phyloP scores from a whole-genome alignment of 2,113 vertebrate genomes.

The Pangasianodon hypophthalmus region DNA sequence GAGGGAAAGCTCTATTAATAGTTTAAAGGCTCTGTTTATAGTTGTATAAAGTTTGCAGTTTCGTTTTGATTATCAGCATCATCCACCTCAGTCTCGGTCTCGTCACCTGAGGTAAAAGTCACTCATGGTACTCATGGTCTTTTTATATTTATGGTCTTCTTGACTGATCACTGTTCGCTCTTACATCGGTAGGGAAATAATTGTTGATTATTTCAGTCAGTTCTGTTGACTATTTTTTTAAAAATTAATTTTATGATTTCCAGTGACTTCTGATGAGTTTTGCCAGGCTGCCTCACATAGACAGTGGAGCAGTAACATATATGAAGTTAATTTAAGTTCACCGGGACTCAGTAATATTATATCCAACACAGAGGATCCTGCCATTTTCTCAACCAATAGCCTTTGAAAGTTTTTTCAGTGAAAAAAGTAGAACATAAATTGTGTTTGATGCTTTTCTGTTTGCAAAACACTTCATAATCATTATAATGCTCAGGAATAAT shows the following conservation, averaged over 20 bases:
- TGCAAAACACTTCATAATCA: not conserved
- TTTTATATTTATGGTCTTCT: no score
- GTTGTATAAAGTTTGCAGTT: not conserved
- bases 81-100: not conserved
- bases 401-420: not conserved
- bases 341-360: not conserved
- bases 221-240: not conserved
- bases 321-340: not conserved
- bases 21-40: no score
- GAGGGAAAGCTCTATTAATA: no score
- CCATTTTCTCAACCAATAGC: not conserved
- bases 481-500: not conserved
- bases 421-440: not conserved
- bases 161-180: no score
- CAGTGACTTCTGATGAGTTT: not conserved
- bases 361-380: not conserved
- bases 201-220: not conserved
- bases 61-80: not conserved
- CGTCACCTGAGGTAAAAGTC: no score
- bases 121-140: no score
- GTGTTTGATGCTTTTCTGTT: not conserved
- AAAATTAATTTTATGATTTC: not conserved
- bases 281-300: not conserved
- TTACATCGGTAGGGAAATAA: no score
- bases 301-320: not conserved